A percentile compares a stretch with the other conserved stretches of the same genome.
Evolutionary conservation across 2,113 vertebrate species (phyloP).

Genomic region (Thamnophis sirtalis): DNA sequence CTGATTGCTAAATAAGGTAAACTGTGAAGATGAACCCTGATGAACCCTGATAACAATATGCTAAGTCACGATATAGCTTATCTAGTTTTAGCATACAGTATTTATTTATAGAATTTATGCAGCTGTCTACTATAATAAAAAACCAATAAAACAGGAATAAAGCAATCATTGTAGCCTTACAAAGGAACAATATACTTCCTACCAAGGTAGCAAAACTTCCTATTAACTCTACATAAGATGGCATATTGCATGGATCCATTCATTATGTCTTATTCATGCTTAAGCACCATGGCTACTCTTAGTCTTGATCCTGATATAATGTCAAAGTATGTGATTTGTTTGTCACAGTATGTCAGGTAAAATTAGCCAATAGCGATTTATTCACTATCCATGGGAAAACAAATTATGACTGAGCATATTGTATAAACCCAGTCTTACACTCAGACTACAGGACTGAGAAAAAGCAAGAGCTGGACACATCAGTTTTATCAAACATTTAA

Average conservation of each 20-base stretch:
- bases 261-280: background rate
- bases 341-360: background rate
- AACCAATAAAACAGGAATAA: background rate
- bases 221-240: background rate
- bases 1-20: background rate
- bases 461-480: background rate
- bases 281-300: background rate
- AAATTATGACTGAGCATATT: background rate
- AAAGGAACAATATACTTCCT: background rate
- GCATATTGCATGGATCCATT: background rate
- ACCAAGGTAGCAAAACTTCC: background rate
- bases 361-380: background rate
- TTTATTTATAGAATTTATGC: background rate
- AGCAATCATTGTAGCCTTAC: background rate
- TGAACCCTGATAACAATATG: background rate
- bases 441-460: background rate
- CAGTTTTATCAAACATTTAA: background rate
- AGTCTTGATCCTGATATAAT: background rate
- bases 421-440: background rate
- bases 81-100: background rate
- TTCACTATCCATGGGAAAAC: background rate
- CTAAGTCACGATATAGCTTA: background rate
- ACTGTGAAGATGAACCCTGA: background rate
- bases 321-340: background rate
- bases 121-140: background rate